phyloP scores from a whole-genome alignment of 2,113 vertebrate species.

The Mastomys natalensis region DNA sequence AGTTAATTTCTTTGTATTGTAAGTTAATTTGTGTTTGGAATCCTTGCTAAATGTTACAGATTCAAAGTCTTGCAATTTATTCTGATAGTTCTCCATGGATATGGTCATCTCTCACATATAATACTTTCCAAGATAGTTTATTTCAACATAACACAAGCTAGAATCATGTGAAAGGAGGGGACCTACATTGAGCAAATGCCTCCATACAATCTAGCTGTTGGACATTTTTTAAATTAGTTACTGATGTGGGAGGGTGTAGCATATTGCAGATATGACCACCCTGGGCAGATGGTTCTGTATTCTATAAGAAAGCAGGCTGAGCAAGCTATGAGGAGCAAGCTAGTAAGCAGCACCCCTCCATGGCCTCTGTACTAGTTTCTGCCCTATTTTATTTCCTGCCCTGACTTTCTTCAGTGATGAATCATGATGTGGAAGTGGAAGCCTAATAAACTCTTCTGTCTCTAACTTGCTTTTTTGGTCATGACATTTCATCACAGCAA shows the following conservation, averaged over 20 bases:
- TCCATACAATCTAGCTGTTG: background rate
- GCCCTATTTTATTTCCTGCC: no score
- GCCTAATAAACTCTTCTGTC: background rate
- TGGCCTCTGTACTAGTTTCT: no score
- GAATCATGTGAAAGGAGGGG: background rate
- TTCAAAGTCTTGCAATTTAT: background rate
- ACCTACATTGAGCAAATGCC: background rate
- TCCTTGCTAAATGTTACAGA: background rate
- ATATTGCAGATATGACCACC: background rate
- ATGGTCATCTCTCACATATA: background rate
- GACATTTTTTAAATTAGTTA: background rate
- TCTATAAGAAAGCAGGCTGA: background rate
- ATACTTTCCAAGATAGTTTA: background rate
- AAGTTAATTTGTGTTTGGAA: background rate
- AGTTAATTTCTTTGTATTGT: background rate
- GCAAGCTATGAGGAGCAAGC: background rate
- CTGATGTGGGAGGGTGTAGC: background rate
- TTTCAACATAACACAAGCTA: background rate
- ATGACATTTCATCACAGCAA: background rate
- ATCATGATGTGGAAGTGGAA: background rate
- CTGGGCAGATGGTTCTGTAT: background rate
- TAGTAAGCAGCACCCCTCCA: background rate
- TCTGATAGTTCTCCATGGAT: background rate
- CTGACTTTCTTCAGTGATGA: background rate
- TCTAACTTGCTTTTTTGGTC: background rate